Conservation (phyloP, 1,140 invertebrate species). For the Drosophila virilis region DNA sequence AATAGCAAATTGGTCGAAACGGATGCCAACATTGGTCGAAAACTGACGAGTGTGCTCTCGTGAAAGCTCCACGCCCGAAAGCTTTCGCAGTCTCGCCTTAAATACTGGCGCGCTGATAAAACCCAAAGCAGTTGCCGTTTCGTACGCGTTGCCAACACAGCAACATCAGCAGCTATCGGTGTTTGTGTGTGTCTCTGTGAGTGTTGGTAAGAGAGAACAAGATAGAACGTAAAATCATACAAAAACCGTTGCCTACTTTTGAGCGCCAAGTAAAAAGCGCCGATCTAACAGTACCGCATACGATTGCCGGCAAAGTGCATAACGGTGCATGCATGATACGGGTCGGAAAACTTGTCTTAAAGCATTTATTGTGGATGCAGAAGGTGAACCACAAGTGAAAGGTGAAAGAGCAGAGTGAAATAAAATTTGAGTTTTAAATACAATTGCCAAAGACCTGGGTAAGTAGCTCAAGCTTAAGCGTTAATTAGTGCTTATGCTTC, state of each 20-base stretch:
- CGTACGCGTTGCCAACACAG: conserved; percentile 65
- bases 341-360: conserved; percentile 7
- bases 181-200: neutral
- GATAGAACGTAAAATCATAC: conserved; percentile 29
- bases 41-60: conserved; percentile 16
- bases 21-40: conserved; percentile 42
- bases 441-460: conserved; percentile 24
- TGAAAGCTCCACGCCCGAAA: conserved; percentile 40
- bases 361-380: conserved; percentile 19
- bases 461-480: conserved; percentile 33
- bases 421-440: conserved; percentile 24
- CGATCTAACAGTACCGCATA: conserved; percentile 17
- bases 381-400: conserved; percentile 25
- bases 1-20: conserved; percentile 60
- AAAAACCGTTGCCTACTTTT: conserved; percentile 47
- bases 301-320: conserved; percentile 56
- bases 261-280: conserved; percentile 28
- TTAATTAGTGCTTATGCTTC: conserved; percentile 31
- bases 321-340: conserved; percentile 18
- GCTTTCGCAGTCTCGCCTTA: conserved; percentile 58
- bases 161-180: conserved; percentile 27
- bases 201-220: neutral
- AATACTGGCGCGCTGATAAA: conserved; percentile 66
- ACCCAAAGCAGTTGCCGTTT: conserved; percentile 69
- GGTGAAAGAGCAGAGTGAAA: conserved; percentile 22